Percentiles rank a stretch among this genome's conserved stretches.
Conservation (phyloP, 2,888 invertebrate species). For the Tinea semifulvella region DNA sequence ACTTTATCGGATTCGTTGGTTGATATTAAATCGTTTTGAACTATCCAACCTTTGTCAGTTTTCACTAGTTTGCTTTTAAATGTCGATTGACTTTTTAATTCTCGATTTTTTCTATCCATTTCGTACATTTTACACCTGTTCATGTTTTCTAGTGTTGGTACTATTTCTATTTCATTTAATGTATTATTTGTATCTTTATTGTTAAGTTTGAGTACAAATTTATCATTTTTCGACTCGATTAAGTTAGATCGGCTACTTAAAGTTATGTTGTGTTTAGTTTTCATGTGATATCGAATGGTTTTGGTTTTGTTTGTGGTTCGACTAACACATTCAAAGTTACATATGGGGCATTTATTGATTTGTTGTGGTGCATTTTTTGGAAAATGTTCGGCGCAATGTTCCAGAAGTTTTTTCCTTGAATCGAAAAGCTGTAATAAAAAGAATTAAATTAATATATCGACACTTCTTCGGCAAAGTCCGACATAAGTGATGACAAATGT, state of each 20-base stretch:
- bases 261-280: neutral
- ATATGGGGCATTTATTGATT: slow-evolving; percentile 46
- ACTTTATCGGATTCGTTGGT: neutral
- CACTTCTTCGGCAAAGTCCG: no score
- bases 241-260: neutral
- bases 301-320: no score
- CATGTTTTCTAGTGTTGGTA: slow-evolving; percentile 41
- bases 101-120: slow-evolving; percentile 33
- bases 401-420: slow-evolving; percentile 33
- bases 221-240: neutral
- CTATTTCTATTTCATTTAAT: slow-evolving; percentile 34
- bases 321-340: slow-evolving; percentile 26
- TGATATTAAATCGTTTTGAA: slow-evolving; percentile 27
- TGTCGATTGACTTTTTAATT: slow-evolving; percentile 26
- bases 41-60: slow-evolving; percentile 40
- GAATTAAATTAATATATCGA: neutral
- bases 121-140: slow-evolving; percentile 35
- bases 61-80: slow-evolving; percentile 38
- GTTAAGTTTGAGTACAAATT: slow-evolving; percentile 23
- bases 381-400: slow-evolving; percentile 44
- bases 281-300: neutral
- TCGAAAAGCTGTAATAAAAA: slow-evolving; percentile 37
- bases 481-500: no score
- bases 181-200: slow-evolving; percentile 20
- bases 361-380: slow-evolving; percentile 28